Evolutionary conservation across 2,888 invertebrate genomes (phyloP).

Genomic region (Girardia tigrina): DNA sequence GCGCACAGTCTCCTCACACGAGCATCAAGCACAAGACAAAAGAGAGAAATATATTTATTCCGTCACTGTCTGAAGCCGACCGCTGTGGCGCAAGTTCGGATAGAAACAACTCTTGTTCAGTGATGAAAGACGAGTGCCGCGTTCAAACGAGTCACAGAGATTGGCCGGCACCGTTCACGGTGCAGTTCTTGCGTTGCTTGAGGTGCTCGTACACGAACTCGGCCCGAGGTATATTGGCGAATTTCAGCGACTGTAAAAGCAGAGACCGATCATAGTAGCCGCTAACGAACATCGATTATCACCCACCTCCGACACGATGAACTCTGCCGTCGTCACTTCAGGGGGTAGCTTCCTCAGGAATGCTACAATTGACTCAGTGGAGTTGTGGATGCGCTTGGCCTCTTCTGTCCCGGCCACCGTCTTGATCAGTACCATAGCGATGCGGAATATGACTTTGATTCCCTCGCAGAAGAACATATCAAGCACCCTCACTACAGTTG

Average conservation of each 20-base stretch:
- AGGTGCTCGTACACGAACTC: slow-evolving; percentile 55
- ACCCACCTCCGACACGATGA: slow-evolving; percentile 26
- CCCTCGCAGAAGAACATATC: slow-evolving; percentile 96
- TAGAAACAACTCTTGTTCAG: too few relatives aligned
- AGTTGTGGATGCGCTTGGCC: slow-evolving; percentile 64
- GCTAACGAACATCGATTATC: not conserved
- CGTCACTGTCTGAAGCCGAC: too few relatives aligned
- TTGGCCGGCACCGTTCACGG: not conserved
- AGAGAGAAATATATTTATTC: too few relatives aligned
- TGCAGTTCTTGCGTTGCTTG: slow-evolving; percentile 31
- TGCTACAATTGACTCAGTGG: slow-evolving; percentile 79
- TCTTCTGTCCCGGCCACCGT: slow-evolving; percentile 63
- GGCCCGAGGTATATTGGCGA: slow-evolving; percentile 47
- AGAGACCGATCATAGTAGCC: not conserved
- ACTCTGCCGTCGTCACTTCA: slow-evolving; percentile 52
- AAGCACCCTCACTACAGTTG: slow-evolving; percentile 80
- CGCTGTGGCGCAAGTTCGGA: too few relatives aligned
- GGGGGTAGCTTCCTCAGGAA: slow-evolving; percentile 72
- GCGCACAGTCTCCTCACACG: too few relatives aligned
- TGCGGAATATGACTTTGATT: slow-evolving; percentile 68
- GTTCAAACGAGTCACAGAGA: not conserved
- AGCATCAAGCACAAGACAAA: too few relatives aligned
- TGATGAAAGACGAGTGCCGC: too few relatives aligned
- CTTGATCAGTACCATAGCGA: slow-evolving; percentile 71
- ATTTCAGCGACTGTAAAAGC: slow-evolving; percentile 16